Evolutionary conservation across 1,140 invertebrate species (phyloP).

Genomic region (Halotydeus destructor): DNA sequence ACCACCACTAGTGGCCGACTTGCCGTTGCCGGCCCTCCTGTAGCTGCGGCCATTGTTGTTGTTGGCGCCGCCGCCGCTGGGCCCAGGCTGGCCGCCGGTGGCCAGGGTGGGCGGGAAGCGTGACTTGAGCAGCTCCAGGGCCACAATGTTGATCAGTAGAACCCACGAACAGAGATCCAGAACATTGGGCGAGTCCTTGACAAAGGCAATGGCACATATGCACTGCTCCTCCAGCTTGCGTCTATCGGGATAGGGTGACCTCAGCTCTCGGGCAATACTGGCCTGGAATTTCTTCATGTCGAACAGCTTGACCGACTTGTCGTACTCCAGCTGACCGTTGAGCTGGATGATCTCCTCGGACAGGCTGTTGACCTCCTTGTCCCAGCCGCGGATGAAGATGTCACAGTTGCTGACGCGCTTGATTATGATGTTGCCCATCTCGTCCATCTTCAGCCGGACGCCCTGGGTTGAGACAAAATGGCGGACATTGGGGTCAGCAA

Average conservation of each 20-base stretch:
- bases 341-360: slow-evolving; percentile 65
- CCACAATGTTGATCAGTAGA: slow-evolving; percentile 78
- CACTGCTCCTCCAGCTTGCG: slow-evolving; percentile 68
- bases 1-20: no score
- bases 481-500: neutral
- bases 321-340: slow-evolving; percentile 61
- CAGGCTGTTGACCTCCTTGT: slow-evolving; percentile 39
- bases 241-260: slow-evolving; percentile 60
- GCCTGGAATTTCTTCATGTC: slow-evolving; percentile 81
- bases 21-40: no score
- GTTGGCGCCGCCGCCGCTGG: no score
- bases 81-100: no score
- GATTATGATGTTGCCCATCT: slow-evolving; percentile 76
- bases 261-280: slow-evolving; percentile 56
- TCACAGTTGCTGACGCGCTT: slow-evolving; percentile 75
- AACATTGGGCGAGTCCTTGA: slow-evolving; percentile 46
- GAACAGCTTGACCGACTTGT: slow-evolving; percentile 84
- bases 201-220: slow-evolving; percentile 66
- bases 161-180: slow-evolving; percentile 83
- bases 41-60: no score
- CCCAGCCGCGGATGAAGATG: slow-evolving; percentile 48
- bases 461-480: neutral
- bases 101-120: slow-evolving; percentile 20
- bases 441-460: slow-evolving; percentile 82
- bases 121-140: slow-evolving; percentile 83